Evolutionary conservation across 2,888 invertebrate genomes (phyloP), one percentile per base, ranked within the genome.

Genomic region (Suillia variegata): DNA sequence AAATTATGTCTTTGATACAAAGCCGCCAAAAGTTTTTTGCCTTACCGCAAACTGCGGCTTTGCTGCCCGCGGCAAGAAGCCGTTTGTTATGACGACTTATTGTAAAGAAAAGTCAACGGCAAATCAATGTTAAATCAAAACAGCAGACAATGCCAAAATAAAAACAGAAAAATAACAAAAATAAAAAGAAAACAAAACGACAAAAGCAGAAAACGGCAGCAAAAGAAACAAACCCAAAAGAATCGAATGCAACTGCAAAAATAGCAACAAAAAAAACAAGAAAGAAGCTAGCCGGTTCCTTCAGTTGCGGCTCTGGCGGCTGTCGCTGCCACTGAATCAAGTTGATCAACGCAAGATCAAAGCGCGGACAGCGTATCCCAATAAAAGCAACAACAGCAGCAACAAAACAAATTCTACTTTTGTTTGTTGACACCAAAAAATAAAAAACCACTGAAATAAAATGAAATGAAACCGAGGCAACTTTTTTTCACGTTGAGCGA

Each of bases 61-160:
- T 10, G 26, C 26, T 26, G 6, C 5, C 6, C 5, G 24, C 18
- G 10, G n/a, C n/a, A 49, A 21, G 26, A 26, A 31, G 26, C 47
- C 38, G n/a, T n/a, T 57, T 52, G 51, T 57, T 57, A 57, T 57
- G 57, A 57, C 57, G 51, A 52, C 57, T 57, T 57, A 57, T 57
- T 57, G 52, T 38, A 51, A 52, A n/a, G n/a, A n/a, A 31, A 52
- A 57, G 52, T 57, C 57, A 54, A 47, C 57, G 33, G 51, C 57
- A 52, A 57, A 57, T 57, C 56, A 50, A 56, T 17, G 13, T 38
- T 17, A 38, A 50, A 38, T 15, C 50, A 12, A 26, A 56, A 34
- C 2, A 54, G 45, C 6, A n/a, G 15, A 31, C 3, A 22, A 21
- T 15, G 12, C 21, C 20, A 42, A 50, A 17, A 50, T 15, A 33